Percentiles rank a stretch among this genome's conserved stretches.
Evolutionary conservation across 1,140 invertebrate genomes (phyloP).

Genomic region (Adelges cooleyi): DNA sequence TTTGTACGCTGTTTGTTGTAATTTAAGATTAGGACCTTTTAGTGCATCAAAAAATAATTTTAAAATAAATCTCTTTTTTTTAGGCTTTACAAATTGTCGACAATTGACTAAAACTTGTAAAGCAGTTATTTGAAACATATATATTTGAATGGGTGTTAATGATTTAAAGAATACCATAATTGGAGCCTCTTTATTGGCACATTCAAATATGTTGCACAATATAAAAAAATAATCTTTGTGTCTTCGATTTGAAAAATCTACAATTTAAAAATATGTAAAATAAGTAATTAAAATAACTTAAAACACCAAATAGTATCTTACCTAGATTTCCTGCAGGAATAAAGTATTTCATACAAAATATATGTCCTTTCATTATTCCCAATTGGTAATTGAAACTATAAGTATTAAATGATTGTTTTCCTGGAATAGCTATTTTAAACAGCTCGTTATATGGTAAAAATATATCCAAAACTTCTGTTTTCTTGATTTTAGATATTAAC

Average conservation of each 20-base stretch:
- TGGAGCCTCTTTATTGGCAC: background rate
- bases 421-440: background rate
- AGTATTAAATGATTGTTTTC: background rate
- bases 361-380: constrained; percentile 8
- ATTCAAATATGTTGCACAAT: background rate
- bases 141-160: background rate
- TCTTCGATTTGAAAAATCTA: background rate
- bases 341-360: background rate
- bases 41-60: background rate
- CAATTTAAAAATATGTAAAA: background rate
- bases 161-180: background rate
- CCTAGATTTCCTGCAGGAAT: background rate
- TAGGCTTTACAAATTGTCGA: background rate
- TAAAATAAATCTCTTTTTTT: background rate
- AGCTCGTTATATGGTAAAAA: background rate
- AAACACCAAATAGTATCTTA: background rate
- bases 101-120: background rate
- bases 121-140: background rate
- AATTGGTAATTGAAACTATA: constrained; percentile 15
- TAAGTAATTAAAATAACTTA: too few species aligned
- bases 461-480: background rate
- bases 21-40: background rate
- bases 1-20: background rate
- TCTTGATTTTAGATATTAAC: background rate
- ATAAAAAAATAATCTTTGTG: constrained; percentile 6